Evolutionary conservation across 2,797 vertebrate genomes (phyloP).

Genomic region (Poeciliopsis presidionis): DNA sequence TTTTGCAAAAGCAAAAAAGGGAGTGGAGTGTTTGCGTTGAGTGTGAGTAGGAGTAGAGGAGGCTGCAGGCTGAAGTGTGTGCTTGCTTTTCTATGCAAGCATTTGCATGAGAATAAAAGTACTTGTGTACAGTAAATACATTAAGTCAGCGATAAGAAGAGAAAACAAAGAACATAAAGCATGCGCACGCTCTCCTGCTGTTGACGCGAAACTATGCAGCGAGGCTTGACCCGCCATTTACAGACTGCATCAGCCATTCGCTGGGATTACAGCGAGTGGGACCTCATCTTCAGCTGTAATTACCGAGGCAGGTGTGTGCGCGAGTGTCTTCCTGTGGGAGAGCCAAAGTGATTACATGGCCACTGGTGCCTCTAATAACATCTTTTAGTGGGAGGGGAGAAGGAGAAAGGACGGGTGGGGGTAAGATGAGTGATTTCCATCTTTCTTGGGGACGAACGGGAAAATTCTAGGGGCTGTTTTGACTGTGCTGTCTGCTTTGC

Average conservation of each 20-base stretch:
- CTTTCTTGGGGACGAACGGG: slow-evolving; percentile 54
- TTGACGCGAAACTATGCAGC: slow-evolving; percentile 35
- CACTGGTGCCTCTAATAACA: slow-evolving; percentile 83
- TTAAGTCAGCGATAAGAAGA: slow-evolving; percentile 56
- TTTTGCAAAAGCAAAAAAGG: slow-evolving; percentile 46
- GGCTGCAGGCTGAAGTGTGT: slow-evolving; percentile 25
- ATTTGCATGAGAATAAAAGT: slow-evolving; percentile 46
- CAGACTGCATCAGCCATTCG: slow-evolving; percentile 56
- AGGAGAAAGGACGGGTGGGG: slow-evolving; percentile 14
- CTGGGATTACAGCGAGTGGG: slow-evolving; percentile 50
- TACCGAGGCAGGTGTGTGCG: slow-evolving; percentile 56
- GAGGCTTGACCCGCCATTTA: slow-evolving; percentile 59
- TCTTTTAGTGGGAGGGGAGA: slow-evolving; percentile 57
- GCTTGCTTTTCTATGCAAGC: slow-evolving; percentile 19
- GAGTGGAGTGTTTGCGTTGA: slow-evolving; percentile 48
- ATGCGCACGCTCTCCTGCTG: slow-evolving; percentile 17
- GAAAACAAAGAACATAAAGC: slow-evolving; percentile 20
- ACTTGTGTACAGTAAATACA: slow-evolving; percentile 29
- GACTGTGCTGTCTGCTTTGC: slow-evolving; percentile 46
- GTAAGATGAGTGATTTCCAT: slow-evolving; percentile 64
- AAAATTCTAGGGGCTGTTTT: slow-evolving; percentile 59
- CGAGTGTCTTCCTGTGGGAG: slow-evolving; percentile 67
- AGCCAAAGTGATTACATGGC: slow-evolving; percentile 79
- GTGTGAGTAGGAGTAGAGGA: slow-evolving; percentile 9
- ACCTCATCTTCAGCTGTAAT: slow-evolving; percentile 72